Evolutionary conservation across 1,140 invertebrate genomes (phyloP), one percentile per base, ranked within the genome.

Genomic region (Apis cerana): DNA sequence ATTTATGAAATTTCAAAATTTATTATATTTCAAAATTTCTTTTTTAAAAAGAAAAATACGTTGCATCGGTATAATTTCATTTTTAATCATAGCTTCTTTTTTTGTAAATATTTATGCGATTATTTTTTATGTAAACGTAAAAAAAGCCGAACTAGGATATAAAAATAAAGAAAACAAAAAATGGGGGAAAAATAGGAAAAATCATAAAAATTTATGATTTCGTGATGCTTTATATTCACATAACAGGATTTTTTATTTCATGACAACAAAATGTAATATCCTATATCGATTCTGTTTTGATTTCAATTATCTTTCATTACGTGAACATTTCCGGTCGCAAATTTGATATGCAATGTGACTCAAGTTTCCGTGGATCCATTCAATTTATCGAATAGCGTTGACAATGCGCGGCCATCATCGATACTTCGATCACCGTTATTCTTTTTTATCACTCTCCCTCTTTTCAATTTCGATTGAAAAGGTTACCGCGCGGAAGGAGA

Each of bases 301-400:
- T 81, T 81, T 81, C 79, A 81, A 81, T 81, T 81, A 81, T 81
- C 71, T 75, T 81, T 75, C 72, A 81, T 81, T 81, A 81, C 43
- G 52, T 48, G 33, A 17, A 19, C 64, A 67, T 75, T 81, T 75
- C 79, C 72, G 79, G 52, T 43, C 72, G 64, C 21, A 62, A 75
- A 81, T 75, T 75, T 21, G 79, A 81, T 80, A 75, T 70, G 61
- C n/a, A 43, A 50, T 17, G 19, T 17, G 54, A 61, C 0, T 58
- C 70, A 2, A 11, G 27, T 17, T 72, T 75, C 70, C 79, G 70
- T 21, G 15, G 21, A 3, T 43, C 68, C 17, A 8, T 58, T 75
- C 71, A 72, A 75, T 81, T 81, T 75, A 81, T 59, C 62, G 54
- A 43, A 43, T 9, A n/a, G 19, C 27, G 27, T 2, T 8, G 48